Evolutionary conservation across 2,113 vertebrate genomes (phyloP).

Genomic region (Apaloderma vittatum): DNA sequence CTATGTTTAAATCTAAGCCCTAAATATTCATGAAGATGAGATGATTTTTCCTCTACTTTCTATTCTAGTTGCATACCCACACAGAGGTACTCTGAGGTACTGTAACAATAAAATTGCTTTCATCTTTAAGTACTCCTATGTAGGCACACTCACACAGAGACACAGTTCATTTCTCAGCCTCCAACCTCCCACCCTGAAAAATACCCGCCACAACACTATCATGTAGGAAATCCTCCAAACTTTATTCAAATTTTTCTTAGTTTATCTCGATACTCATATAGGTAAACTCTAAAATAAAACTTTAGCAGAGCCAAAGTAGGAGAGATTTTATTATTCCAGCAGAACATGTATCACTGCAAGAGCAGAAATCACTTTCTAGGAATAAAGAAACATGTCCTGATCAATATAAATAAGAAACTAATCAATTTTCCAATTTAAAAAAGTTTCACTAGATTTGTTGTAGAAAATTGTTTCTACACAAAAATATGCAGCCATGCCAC

Average conservation of each 20-base stretch:
- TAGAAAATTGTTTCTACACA: not conserved
- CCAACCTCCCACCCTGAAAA: not conserved
- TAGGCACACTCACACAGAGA: not conserved
- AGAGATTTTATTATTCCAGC: not conserved
- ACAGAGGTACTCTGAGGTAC: not conserved
- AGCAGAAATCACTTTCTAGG: not conserved
- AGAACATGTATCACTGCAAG: not conserved
- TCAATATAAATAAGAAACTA: not conserved
- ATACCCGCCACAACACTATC: not conserved
- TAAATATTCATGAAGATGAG: not conserved
- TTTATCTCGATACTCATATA: not conserved
- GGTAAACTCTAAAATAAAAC: not conserved
- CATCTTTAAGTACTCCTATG: not conserved
- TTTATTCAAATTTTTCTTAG: not conserved
- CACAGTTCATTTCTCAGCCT: not conserved
- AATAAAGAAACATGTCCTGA: not conserved
- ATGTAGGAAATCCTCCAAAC: not conserved
- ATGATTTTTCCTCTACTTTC: not conserved
- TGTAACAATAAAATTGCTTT: not conserved
- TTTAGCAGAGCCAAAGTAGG: not conserved
- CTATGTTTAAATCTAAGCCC: not conserved
- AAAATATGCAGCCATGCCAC: not conserved
- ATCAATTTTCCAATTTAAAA: not conserved
- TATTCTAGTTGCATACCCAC: not conserved
- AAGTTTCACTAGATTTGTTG: not conserved